Evolutionary conservation across 2,797 vertebrate genomes (phyloP).

Genomic region (Oreortyx pictus): DNA sequence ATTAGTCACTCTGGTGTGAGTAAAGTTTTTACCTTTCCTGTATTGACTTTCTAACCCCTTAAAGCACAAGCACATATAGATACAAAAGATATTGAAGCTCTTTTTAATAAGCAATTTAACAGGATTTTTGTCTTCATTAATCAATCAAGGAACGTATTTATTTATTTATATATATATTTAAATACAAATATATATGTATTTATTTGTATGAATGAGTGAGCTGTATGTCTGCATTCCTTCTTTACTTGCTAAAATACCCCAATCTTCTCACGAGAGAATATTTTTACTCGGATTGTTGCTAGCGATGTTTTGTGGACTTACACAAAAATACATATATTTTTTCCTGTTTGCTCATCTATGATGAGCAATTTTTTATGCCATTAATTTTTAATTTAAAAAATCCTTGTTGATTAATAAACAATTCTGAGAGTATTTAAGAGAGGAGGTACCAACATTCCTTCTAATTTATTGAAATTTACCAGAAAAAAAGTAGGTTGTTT

Average conservation of each 20-base stretch:
- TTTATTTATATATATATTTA: background rate
- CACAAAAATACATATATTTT: background rate
- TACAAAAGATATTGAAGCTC: constrained; percentile 34
- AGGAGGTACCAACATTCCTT: background rate
- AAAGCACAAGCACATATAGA: constrained; percentile 32
- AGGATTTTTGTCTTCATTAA: constrained; percentile 65
- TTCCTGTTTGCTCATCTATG: constrained; percentile 1
- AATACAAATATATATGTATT: constrained; percentile 5
- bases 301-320: constrained; percentile 11
- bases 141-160: constrained; percentile 73
- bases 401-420: constrained; percentile 9
- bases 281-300: constrained; percentile 23
- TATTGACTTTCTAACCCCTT: constrained; percentile 60
- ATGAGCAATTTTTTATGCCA: background rate
- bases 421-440: background rate
- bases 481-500: background rate
- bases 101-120: constrained; percentile 68
- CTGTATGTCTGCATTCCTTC: constrained; percentile 36
- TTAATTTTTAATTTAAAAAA: background rate
- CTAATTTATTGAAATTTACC: background rate
- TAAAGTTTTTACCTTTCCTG: constrained; percentile 69
- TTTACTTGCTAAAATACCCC: background rate
- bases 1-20: constrained; percentile 67
- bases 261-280: constrained; percentile 18
- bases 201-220: constrained; percentile 54